Evolutionary conservation across 2,888 invertebrate genomes (phyloP), one percentile per base, ranked within the genome.

Genomic region (Drosophila testacea): DNA sequence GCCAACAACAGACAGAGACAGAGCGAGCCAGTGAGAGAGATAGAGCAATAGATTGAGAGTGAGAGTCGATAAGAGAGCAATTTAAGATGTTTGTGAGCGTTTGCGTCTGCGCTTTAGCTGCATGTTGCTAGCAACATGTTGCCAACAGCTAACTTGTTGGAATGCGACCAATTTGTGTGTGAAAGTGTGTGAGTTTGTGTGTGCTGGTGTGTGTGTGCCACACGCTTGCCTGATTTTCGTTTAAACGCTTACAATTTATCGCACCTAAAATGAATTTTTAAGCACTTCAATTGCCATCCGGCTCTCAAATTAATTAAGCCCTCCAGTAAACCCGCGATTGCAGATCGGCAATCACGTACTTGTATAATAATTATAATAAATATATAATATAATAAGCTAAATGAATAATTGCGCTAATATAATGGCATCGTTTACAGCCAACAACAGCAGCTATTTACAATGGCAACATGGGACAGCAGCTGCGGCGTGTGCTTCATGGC

Each of bases 341-440:
- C 38, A 27, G 60, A 60, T 50, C 54, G 41, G 6, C 5, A 44
- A 52, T 54, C 27, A 46, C 59, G 38, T 27, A 39, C 59, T 56
- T 72, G 41, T 30, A 48, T 57, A 38, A 41, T 59, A 71, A 54
- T 77, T 57, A 50, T 50, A 44, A 47, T 56, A 44, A 41, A 41
- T 42, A 41, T n/a, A 9, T 22, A 50, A 54, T 54, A 55, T 38
- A 66, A 78, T 73, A 74, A 46, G 52, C 54, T 27, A 39, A 55
- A 44, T 70, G 70, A 84, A 82, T 82, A 82, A 82, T 88, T 86
- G 83, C 64, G 73, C 63, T 65, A 61, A 72, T 81, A 73, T 90
- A 90, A 90, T 89, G 77, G 73, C 79, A 82, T 85, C 82, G 81
- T 87, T 90, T 85, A 82, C 87, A 86, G 83, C 44, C 62, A 62